phyloP scores from a whole-genome alignment of 2,888 invertebrate species.

The Julus scanicus region DNA sequence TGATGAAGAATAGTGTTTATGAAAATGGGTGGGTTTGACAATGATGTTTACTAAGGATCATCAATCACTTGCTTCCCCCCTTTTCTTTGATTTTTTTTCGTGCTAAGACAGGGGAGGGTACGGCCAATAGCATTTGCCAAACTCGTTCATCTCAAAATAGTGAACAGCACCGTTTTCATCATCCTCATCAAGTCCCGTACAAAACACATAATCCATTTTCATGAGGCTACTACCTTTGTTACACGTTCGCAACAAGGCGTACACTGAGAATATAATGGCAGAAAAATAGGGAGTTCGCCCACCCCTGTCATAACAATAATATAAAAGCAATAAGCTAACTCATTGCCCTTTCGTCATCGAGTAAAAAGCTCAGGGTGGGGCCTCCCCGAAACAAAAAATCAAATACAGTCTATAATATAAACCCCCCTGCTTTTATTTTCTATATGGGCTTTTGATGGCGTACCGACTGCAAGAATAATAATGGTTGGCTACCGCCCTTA shows the following conservation, averaged over 20 bases:
- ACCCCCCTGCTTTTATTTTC: background rate
- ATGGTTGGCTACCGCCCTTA: conserved; percentile 5
- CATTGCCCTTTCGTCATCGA: background rate
- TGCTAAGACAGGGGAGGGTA: background rate
- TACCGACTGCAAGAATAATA: conserved; percentile 6
- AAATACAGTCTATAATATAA: background rate
- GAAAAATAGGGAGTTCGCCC: background rate
- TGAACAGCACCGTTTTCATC: background rate
- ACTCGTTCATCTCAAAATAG: background rate
- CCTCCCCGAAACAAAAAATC: background rate
- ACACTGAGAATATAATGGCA: background rate
- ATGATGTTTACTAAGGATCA: conserved; percentile 1
- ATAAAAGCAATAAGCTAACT: conserved; percentile 7
- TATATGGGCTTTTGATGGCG: background rate
- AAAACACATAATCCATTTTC: background rate
- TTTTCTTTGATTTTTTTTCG: background rate
- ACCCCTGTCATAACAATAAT: conserved; percentile 33
- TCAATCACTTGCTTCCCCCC: background rate
- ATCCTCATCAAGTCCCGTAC: background rate
- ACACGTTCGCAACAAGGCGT: conserved; percentile 23
- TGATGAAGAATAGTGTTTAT: conserved; percentile 12
- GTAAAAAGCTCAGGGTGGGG: conserved; percentile 27
- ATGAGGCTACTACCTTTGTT: background rate
- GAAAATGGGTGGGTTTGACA: background rate
- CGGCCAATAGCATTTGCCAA: background rate